Base-by-base conservation (phyloP, 2,888 invertebrate species). In the Azorinus chamasolen region DNA sequence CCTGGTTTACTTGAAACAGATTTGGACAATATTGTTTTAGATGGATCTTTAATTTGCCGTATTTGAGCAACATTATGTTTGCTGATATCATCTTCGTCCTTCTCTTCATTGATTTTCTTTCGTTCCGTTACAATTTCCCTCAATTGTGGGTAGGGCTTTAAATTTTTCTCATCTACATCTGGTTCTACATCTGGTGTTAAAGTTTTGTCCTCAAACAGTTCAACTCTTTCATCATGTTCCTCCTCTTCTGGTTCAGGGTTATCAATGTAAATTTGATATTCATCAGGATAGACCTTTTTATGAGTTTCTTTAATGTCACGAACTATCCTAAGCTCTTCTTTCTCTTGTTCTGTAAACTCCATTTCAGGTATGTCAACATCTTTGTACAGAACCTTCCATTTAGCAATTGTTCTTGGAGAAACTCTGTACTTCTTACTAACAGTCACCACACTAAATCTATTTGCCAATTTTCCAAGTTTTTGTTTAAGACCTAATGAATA, bases 221-320 rank as follows among this genome's bases (percentile, higher is more conserved):
- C 65, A 0, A 50, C 50, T 24, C 16, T 18, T 1, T 63, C 53
- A 1, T 53, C 41, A 2, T 20, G 1, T 41, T 39, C 43, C 16
- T 41, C 14, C 18, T 32, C 41, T 16, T 45, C 41, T 37, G 58
- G 53, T 27, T 80, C 80, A n/a, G 80, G 80, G 32, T 80, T 80
- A 45, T 80, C 80, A 39, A 80, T 73, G 59, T 80, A 80, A 41
- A 80, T 80, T 2, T 80, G 66, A 70, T 75, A 80, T n/a, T 62
- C 57, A 10, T 43, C 32, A 24, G 18, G 27, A 18, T 14, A 18
- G 16, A 43, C 22, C 22, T 48, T 45, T 61, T n/a, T 45, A 10
- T 39, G 41, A 3, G 50, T 39, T 14, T 54, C 37, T 16, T 68
- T 61, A 12, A 39, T n/a, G 2, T 55, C 51, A 27, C 69, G 57